A percentile compares a stretch with the other conserved stretches of the same genome.
These are phyloP conservation scores for Eugnorisma glareosa DNA, from an alignment of 2,888 invertebrate species.

Conservation along the genomic window DNA sequence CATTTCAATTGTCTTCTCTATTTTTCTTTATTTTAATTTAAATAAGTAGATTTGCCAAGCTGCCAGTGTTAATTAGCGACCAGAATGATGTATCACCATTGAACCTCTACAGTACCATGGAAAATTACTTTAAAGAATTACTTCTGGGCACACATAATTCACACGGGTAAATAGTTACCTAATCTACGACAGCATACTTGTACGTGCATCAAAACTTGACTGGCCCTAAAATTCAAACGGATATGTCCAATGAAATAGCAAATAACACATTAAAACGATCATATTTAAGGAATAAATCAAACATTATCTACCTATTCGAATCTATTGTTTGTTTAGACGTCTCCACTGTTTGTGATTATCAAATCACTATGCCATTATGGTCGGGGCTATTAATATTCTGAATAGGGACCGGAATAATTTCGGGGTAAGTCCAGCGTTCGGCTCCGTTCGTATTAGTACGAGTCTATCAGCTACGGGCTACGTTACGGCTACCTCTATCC, in stretches of 20 bases:
- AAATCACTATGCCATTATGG: slow-evolving; percentile 76
- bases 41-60: too few relatives aligned
- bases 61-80: too few relatives aligned
- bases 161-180: not conserved
- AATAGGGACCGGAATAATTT: slow-evolving; percentile 79
- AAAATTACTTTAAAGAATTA: not conserved
- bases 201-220: slow-evolving; percentile 9
- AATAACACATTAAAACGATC: slow-evolving; percentile 39
- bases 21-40: too few relatives aligned
- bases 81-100: too few relatives aligned
- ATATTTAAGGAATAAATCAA: slow-evolving; percentile 42
- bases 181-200: not conserved
- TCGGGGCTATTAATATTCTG: slow-evolving; percentile 78
- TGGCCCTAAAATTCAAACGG: slow-evolving; percentile 16
- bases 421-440: slow-evolving; percentile 69
- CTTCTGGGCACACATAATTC: not conserved
- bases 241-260: slow-evolving; percentile 43
- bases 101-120: too few relatives aligned
- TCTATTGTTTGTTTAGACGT: slow-evolving; percentile 68
- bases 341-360: slow-evolving; percentile 74
- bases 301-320: slow-evolving; percentile 34
- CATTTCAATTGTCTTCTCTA: too few relatives aligned
- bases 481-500: slow-evolving; percentile 29
- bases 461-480: slow-evolving; percentile 41
- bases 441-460: slow-evolving; percentile 48